Evolutionary conservation across 2,113 vertebrate species (phyloP).

Genomic region (Poecilia latipinna): DNA sequence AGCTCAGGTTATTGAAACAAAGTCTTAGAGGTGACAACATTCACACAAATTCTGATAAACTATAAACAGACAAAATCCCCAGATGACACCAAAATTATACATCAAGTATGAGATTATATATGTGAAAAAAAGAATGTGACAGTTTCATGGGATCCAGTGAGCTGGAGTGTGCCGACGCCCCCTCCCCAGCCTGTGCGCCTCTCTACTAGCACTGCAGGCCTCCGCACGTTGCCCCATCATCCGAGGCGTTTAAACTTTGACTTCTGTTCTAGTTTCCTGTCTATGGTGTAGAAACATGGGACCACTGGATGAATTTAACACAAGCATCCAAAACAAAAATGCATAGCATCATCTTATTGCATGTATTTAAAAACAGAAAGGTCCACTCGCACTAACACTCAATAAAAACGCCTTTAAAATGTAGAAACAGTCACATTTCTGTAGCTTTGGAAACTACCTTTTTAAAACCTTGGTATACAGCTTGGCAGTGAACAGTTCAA

Average conservation of each 20-base stretch:
- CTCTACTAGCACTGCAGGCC: not conserved
- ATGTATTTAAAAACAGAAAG: too few relatives aligned
- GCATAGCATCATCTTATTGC: too few relatives aligned
- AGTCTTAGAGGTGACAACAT: conserved; percentile 1
- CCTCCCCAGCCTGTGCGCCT: not conserved
- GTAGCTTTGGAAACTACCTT: too few relatives aligned
- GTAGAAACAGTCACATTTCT: too few relatives aligned
- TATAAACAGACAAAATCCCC: not conserved
- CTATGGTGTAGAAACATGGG: not conserved
- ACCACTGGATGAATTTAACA: not conserved
- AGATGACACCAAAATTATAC: not conserved
- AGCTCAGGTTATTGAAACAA: conserved; percentile 11
- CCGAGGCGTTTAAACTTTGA: not conserved
- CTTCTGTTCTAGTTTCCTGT: not conserved
- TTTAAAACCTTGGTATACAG: too few relatives aligned
- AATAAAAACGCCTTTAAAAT: too few relatives aligned
- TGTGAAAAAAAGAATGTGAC: not conserved
- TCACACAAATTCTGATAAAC: not conserved
- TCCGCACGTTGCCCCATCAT: not conserved
- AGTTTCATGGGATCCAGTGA: not conserved
- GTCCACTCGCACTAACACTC: too few relatives aligned
- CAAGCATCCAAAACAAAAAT: not conserved
- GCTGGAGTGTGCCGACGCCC: not conserved
- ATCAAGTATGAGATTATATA: not conserved
- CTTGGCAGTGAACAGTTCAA: too few relatives aligned